Percentiles rank a stretch among this genome's conserved stretches.
phyloP scores from a whole-genome alignment of 2,113 vertebrate species.

The Corythoichthys haematopterus region DNA sequence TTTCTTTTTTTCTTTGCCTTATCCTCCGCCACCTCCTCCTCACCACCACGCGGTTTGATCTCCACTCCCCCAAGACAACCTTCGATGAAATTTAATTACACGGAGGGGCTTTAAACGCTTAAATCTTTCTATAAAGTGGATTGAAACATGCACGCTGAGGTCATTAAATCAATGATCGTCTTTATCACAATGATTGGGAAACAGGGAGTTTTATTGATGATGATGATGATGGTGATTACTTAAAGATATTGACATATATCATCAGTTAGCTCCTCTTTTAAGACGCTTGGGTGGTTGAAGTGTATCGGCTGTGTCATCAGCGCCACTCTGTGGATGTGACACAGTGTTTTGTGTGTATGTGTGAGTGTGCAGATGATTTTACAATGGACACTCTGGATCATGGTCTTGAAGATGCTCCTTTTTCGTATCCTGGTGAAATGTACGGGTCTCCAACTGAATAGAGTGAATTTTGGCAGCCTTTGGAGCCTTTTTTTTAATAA shows the following conservation, averaged over 20 bases:
- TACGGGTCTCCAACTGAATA: not conserved
- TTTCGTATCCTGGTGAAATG: not conserved
- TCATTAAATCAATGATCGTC: not conserved
- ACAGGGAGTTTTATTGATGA: not conserved
- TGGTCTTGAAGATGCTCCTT: not conserved
- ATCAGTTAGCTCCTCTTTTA: not conserved
- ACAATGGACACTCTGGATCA: not conserved
- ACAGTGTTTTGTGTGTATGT: not conserved
- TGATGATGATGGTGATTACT: not conserved
- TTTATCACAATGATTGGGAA: not conserved
- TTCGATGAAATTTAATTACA: slow-evolving; percentile 43
- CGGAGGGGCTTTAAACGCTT: not conserved
- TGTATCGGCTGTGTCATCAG: slow-evolving; percentile 17
- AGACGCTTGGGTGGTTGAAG: not conserved
- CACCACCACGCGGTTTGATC: slow-evolving; percentile 52
- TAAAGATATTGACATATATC: not conserved
- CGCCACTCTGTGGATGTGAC: slow-evolving; percentile 36
- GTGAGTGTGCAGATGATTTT: not conserved
- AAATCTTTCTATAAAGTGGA: not conserved
- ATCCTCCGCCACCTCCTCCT: not conserved
- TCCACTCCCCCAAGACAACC: slow-evolving; percentile 52
- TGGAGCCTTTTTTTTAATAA: too few species aligned
- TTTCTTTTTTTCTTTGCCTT: slow-evolving; percentile 40
- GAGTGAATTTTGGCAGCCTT: too few species aligned
- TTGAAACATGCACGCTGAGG: not conserved